Conservation (phyloP, 2,113 vertebrate species). For the Cavia aperea region DNA sequence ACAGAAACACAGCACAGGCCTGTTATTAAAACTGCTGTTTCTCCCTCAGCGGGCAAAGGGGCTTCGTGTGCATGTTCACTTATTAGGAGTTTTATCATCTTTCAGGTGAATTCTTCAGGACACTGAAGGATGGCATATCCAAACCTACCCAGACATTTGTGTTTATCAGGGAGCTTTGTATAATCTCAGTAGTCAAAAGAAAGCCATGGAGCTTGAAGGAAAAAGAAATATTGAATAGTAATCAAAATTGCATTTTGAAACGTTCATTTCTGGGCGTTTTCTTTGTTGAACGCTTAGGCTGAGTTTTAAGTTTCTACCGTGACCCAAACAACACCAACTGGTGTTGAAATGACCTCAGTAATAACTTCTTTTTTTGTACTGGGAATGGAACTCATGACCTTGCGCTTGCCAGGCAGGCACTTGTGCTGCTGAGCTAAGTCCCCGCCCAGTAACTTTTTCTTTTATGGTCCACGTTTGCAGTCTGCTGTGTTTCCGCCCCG, state of each 20-base stretch:
- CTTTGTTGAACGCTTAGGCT: neutral
- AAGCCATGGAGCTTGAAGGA: neutral
- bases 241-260: neutral
- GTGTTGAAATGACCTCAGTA: neutral
- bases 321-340: neutral
- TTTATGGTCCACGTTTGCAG: neutral
- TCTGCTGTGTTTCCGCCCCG: too few relatives aligned
- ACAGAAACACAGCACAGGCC: slow-evolving; percentile 1
- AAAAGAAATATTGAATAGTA: neutral
- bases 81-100: slow-evolving; percentile 47
- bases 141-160: slow-evolving; percentile 32
- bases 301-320: neutral
- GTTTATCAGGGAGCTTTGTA: slow-evolving; percentile 23
- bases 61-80: neutral
- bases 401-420: too few relatives aligned
- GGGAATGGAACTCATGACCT: too few relatives aligned
- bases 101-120: slow-evolving; percentile 36
- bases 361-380: too few relatives aligned
- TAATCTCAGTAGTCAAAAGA: neutral
- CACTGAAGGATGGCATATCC: neutral
- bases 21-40: slow-evolving; percentile 39
- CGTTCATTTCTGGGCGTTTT: neutral
- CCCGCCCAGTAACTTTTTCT: neutral
- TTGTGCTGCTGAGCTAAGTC: too few relatives aligned
- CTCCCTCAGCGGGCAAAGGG: slow-evolving; percentile 27